phyloP scores from a whole-genome alignment of 2,113 vertebrate species.

The Entomyzon cyanotis region DNA sequence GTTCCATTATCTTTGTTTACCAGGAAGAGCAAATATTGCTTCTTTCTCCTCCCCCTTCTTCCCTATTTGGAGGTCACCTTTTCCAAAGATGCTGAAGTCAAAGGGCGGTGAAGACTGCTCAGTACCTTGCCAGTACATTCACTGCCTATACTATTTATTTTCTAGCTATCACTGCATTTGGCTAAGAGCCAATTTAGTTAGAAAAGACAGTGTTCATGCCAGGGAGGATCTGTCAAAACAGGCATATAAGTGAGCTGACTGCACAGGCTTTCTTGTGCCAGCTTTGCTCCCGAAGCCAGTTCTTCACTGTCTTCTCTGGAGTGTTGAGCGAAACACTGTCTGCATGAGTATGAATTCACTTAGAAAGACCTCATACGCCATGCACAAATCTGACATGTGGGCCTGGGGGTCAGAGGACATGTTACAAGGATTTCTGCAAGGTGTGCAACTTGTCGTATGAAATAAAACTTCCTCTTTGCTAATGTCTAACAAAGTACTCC shows the following conservation, averaged over 20 bases:
- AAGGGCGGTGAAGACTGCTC: neutral
- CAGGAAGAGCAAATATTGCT: neutral
- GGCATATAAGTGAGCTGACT: slow-evolving; percentile 4
- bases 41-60: neutral
- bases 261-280: neutral
- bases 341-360: neutral
- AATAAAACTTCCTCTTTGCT: neutral
- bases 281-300: neutral
- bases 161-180: neutral
- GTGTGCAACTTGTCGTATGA: neutral
- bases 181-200: neutral
- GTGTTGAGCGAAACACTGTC: neutral
- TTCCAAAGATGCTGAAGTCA: neutral
- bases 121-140: neutral
- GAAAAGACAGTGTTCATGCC: neutral
- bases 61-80: neutral
- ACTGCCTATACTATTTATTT: neutral
- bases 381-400: neutral
- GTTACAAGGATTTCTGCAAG: slow-evolving; percentile 37
- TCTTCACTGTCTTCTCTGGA: neutral
- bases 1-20: neutral
- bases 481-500: neutral
- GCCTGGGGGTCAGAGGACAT: neutral
- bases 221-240: slow-evolving; percentile 36
- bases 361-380: neutral